These are phyloP conservation scores for Gadopsis bispinosus DNA, from an alignment of 2,797 vertebrate species.

Conservation along the genomic window DNA sequence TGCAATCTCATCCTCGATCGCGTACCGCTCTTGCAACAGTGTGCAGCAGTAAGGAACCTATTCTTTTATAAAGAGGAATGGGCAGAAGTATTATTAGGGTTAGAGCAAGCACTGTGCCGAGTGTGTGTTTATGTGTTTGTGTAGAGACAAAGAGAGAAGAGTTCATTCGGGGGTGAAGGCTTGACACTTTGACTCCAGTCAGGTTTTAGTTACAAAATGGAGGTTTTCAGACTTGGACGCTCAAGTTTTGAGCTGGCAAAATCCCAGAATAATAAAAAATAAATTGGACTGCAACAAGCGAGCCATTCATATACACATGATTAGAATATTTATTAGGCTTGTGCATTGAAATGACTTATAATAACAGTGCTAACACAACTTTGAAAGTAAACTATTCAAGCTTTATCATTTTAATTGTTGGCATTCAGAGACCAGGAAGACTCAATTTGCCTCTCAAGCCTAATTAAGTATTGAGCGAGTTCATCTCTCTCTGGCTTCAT, in stretches of 20 bases:
- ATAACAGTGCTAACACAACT: too few species aligned
- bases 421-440: background rate
- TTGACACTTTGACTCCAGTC: background rate
- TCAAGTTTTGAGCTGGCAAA: background rate
- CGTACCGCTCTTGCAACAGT: background rate
- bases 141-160: background rate
- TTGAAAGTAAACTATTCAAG: too few species aligned
- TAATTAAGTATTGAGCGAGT: background rate
- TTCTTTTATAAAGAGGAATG: background rate
- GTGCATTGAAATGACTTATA: background rate
- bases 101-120: background rate
- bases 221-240: background rate
- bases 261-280: background rate
- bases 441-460: background rate
- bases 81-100: background rate
- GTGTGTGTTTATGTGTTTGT: background rate
- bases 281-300: background rate
- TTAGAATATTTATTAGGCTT: background rate
- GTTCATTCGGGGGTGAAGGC: constrained; percentile 1
- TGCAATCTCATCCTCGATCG: background rate
- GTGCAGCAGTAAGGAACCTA: background rate
- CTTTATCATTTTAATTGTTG: too few species aligned
- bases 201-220: background rate
- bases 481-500: background rate
- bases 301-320: background rate